These are phyloP conservation scores for Darevskia nairensis DNA, from an alignment of 2,797 vertebrate species.

Conservation along the genomic window DNA sequence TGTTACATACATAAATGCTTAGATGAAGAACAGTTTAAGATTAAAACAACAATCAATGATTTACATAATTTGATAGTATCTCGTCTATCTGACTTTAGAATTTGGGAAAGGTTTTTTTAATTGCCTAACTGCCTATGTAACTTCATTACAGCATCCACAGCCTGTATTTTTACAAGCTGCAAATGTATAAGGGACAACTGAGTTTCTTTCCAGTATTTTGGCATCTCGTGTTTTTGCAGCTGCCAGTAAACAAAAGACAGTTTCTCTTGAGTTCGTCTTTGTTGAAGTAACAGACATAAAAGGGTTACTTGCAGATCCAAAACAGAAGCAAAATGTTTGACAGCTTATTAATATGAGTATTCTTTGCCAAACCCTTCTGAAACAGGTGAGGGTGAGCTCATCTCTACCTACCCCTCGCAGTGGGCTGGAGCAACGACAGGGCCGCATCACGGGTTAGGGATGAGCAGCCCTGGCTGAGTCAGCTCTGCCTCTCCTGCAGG, in stretches of 20 bases:
- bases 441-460: not conserved
- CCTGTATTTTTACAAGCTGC: not conserved
- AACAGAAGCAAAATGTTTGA: not conserved
- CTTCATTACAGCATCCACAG: not conserved
- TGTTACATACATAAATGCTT: slow-evolving; percentile 1
- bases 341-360: not conserved
- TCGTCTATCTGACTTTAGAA: not conserved
- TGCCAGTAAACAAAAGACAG: slow-evolving; percentile 1
- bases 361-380: not conserved
- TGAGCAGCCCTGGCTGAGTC: slow-evolving; percentile 5
- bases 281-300: not conserved
- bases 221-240: slow-evolving; percentile 5
- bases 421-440: not conserved
- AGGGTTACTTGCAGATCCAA: not conserved
- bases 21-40: not conserved
- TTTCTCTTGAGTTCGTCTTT: not conserved
- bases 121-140: not conserved
- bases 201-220: not conserved
- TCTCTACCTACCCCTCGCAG: not conserved
- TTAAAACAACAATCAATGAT: not conserved
- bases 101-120: no score
- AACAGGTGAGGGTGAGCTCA: not conserved
- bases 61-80: slow-evolving; percentile 9
- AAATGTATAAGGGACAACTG: not conserved
- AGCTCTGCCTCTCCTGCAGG: slow-evolving; percentile 3